Conservation (phyloP, 2,797 vertebrate genomes). For the Xyrichtys novacula region DNA sequence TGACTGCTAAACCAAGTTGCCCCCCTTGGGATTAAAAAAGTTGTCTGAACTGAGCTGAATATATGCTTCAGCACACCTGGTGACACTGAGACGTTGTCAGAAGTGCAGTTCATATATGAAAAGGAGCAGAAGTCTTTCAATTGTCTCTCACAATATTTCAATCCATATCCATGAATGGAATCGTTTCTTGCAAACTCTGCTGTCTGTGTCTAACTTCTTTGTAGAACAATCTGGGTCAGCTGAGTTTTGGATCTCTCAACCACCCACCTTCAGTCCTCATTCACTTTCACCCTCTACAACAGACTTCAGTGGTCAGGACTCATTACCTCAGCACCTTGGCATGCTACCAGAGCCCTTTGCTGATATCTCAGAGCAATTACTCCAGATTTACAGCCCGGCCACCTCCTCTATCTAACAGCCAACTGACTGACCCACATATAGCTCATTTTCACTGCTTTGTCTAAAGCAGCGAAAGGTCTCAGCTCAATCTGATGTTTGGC, state of each 20-base stretch:
- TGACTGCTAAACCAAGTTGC: too few species aligned
- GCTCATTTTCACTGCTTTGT: constrained; percentile 32
- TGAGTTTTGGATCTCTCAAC: constrained; percentile 31
- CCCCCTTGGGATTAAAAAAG: too few species aligned
- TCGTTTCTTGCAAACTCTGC: constrained; percentile 23
- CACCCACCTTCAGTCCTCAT: constrained; percentile 53
- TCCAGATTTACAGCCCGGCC: constrained; percentile 60
- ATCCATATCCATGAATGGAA: constrained; percentile 42
- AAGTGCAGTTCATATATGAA: neutral
- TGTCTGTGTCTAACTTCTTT: constrained; percentile 13
- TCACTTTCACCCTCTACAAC: constrained; percentile 44
- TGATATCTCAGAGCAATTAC: constrained; percentile 77
- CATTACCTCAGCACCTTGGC: constrained; percentile 77
- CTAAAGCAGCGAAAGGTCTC: constrained; percentile 27
- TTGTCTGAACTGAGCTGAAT: too few species aligned
- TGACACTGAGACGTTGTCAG: neutral
- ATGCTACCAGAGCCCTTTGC: constrained; percentile 64
- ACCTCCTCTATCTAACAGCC: constrained; percentile 49
- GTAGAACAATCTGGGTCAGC: constrained; percentile 53
- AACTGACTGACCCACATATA: constrained; percentile 70
- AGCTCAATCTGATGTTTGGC: constrained; percentile 35
- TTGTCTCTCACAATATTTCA: constrained; percentile 18
- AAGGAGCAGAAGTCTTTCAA: constrained; percentile 24
- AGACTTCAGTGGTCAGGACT: constrained; percentile 52
- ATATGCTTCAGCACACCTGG: neutral